Conservation (phyloP, 1,140 invertebrate species). For the Nylanderia fulva region DNA sequence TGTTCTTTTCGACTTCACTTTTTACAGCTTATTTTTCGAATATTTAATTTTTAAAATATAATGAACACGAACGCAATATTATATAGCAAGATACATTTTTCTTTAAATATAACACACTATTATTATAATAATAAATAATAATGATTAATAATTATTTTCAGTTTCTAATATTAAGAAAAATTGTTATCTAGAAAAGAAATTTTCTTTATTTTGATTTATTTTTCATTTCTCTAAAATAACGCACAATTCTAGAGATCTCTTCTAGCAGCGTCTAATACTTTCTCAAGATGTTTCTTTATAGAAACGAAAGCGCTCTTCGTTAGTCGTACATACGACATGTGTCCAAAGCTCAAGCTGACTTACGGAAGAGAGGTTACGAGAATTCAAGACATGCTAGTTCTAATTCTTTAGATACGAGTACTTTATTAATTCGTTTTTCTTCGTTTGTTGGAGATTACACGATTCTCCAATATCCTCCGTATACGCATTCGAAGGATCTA, state of each 20-base stretch:
- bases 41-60: background rate
- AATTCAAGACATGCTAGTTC: conserved; percentile 20
- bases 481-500: background rate
- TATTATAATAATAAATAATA: background rate
- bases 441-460: background rate
- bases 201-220: background rate
- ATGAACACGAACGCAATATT: background rate
- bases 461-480: background rate
- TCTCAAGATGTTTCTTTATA: background rate
- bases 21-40: background rate
- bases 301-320: conserved; percentile 5
- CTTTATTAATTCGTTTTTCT: conserved; percentile 32
- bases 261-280: background rate
- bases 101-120: background rate
- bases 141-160: conserved; percentile 1
- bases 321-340: conserved; percentile 23
- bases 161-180: background rate
- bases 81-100: background rate
- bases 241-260: background rate
- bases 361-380: conserved; percentile 10
- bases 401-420: conserved; percentile 8
- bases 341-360: conserved; percentile 19
- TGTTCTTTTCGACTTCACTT: background rate
- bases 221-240: background rate
- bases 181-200: too few species aligned